These are phyloP conservation scores for Stegodyphus dumicola DNA, from an alignment of 1,140 invertebrate genomes.

Conservation along the genomic window DNA sequence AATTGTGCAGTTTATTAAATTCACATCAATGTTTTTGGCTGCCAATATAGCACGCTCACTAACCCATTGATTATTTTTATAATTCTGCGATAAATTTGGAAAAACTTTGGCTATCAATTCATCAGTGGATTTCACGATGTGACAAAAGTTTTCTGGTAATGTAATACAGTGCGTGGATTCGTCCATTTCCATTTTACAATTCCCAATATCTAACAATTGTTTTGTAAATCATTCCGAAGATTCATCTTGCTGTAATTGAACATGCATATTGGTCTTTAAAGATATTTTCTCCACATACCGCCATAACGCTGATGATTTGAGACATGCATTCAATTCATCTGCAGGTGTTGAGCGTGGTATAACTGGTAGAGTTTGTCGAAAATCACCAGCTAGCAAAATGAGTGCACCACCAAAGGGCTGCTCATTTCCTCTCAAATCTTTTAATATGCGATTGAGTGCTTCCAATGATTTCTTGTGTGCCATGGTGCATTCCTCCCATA, in stretches of 20 bases:
- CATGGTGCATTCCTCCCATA: slow-evolving; percentile 65
- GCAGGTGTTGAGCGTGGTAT: slow-evolving; percentile 64
- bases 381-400: slow-evolving; percentile 69
- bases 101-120: slow-evolving; percentile 25
- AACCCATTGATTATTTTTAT: slow-evolving; percentile 33
- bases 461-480: slow-evolving; percentile 62
- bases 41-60: slow-evolving; percentile 41
- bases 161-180: neutral
- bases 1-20: neutral
- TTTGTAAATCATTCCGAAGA: slow-evolving; percentile 27
- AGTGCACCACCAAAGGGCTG: slow-evolving; percentile 61
- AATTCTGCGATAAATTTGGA: slow-evolving; percentile 28
- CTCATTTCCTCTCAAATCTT: slow-evolving; percentile 62
- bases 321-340: slow-evolving; percentile 66
- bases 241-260: slow-evolving; percentile 1
- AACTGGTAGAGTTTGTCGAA: slow-evolving; percentile 70
- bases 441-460: slow-evolving; percentile 67
- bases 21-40: slow-evolving; percentile 17
- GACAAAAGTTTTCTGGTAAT: slow-evolving; percentile 40
- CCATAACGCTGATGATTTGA: slow-evolving; percentile 66
- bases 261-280: slow-evolving; percentile 62
- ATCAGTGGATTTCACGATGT: slow-evolving; percentile 4
- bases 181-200: slow-evolving; percentile 3
- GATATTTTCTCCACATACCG: slow-evolving; percentile 2
- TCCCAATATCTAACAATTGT: slow-evolving; percentile 53